Base-by-base conservation (phyloP, 2,113 vertebrate species). In the Actenoides lindsayi region DNA sequence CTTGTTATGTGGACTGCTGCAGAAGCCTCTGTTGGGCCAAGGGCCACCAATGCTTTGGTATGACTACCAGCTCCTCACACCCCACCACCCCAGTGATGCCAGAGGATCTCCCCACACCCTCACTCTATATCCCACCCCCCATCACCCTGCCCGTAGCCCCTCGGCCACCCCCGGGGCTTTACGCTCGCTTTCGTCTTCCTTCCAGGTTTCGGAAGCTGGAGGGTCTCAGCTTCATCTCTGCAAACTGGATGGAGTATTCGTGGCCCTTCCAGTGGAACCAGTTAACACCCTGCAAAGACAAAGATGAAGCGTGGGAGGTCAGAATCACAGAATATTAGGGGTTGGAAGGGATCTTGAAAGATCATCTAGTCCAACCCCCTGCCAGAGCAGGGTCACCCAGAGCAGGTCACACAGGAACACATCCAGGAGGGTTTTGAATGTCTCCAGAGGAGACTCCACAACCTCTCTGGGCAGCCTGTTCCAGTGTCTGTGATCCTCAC, bases 191-290 rank as follows among this genome's bases (percentile, higher is more conserved):
- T 95, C 99, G 98, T 77, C 99, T 98, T 88, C 99, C 99, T 97
- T 99, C 99, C 68, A 99, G 98, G 73, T 99, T 99, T 93, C 99
- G 98, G 98, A 99, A 99, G 98, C 98, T 99, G 96, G 98, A 98
- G 7, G 99, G 99, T 94, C 99, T 98, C 95, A 99, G 97, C 97
- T 99, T 99, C 99, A 99, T 99, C 97, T 99, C 99, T 0, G 99
- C 99, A 48, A 99, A 99, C 97, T 99, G 98, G 53, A 99, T 99
- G 11, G 99, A 99, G 57, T 99, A 98, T 88, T 99, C 99, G 0
- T 99, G 99, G 84, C 99, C 99, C 95, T 99, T 99, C 99, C 99
- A 99, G 94, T 99, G 99, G 98, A 99, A 99, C 99, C 99, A 99
- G 98, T 99, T 99, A 33, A 99, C 98, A 0, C 99, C 99, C 99